Conservation (phyloP, 2,888 invertebrate species). For the Caenorhabditis sp. region DNA sequence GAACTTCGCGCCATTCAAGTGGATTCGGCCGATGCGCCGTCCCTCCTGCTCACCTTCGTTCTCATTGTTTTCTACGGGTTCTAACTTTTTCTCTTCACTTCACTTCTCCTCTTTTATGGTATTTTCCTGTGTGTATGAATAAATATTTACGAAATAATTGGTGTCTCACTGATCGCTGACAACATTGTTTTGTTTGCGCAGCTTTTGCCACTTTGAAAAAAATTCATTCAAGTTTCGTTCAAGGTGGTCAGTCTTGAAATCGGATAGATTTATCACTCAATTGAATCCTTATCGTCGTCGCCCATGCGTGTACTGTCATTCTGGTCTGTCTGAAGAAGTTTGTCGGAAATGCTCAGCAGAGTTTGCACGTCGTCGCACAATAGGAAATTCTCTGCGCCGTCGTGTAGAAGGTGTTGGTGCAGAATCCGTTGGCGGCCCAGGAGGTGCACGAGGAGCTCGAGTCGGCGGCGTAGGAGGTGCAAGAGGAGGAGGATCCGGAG, state of each 20-base stretch:
- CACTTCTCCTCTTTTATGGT: slow-evolving; percentile 1
- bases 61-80: slow-evolving; percentile 38
- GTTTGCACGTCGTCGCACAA: slow-evolving; percentile 34
- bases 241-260: too few species aligned
- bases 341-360: slow-evolving; percentile 29
- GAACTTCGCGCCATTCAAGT: slow-evolving; percentile 50
- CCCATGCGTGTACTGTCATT: too few species aligned
- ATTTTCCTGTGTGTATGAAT: not conserved
- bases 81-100: too few species aligned
- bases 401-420: slow-evolving; percentile 36
- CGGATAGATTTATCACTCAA: too few species aligned
- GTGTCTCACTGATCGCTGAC: too few species aligned
- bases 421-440: slow-evolving; percentile 44
- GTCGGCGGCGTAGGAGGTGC: slow-evolving; percentile 32
- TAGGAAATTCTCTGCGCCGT: slow-evolving; percentile 21
- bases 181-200: too few species aligned
- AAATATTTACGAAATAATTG: too few species aligned
- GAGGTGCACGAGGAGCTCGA: slow-evolving; percentile 17
- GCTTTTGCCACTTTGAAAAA: too few species aligned
- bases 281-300: too few species aligned
- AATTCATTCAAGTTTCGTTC: too few species aligned
- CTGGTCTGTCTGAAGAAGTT: too few species aligned
- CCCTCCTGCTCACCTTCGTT: slow-evolving; percentile 10
- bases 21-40: slow-evolving; percentile 13
- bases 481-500: slow-evolving; percentile 13